Evolutionary conservation across 2,113 vertebrate species (phyloP), one percentile per base, ranked within the genome.

Genomic region (Barnardius zonarius): DNA sequence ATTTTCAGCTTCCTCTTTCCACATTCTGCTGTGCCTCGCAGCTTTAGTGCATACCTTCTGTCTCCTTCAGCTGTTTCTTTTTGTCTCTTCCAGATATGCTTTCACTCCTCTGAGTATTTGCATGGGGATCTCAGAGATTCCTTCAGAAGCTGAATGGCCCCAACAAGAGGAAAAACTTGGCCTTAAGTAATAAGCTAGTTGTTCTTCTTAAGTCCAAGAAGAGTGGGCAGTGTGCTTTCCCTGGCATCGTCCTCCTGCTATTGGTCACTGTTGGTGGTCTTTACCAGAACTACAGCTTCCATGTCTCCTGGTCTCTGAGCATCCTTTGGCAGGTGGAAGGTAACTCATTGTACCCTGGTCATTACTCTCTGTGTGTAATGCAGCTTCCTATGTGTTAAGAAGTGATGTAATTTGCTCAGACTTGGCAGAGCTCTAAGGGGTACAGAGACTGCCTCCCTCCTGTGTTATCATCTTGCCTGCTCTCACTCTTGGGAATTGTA

Each of bases 331-430:
- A 22, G 2, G 33, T 10, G 14, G 43, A 25, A 82, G 24, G 25
- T 75, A 77, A 81, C 46, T 81, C 22, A 3, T 44, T 30, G 44
- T 76, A 52, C 28, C 39, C 49, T 49, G 18, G 30, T 7, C 74
- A 24, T 70, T 74, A 41, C 13, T 51, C 20, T 19, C 7, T 17
- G 14, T 15, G 13, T 17, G 25, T 54, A 81, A 46, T 17, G 10
- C 9, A 39, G 37, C 8, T 55, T 52, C 35, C 10, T 5, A 8
- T 8, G 20, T 0, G 0, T 24, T 52, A 57, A 77, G 44, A 55
- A 80, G 19, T 1, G 5, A 57, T 39, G 41, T 11, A 15, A 80
- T 43, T 77, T 82, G 68, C 37, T 63, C n/a, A 63, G 68, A 63
- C 14, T 70, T 25, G 16, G 54, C 83, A 81, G 31, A 81, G 19